Evolutionary conservation across 2,113 vertebrate genomes (phyloP).

Genomic region (Martes martes): DNA sequence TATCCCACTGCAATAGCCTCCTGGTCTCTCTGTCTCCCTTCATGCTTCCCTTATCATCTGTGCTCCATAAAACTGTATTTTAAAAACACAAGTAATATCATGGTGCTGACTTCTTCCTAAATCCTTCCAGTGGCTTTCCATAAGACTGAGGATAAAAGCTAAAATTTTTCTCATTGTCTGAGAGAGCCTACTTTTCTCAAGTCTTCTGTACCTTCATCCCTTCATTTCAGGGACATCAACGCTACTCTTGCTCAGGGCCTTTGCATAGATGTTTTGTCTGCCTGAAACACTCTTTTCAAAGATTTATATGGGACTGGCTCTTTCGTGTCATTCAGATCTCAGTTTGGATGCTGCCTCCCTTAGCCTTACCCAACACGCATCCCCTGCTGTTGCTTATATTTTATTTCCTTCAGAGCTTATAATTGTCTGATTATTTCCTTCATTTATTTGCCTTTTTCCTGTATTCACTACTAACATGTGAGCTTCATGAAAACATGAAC

Average conservation of each 20-base stretch:
- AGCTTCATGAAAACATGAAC: background rate
- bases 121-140: background rate
- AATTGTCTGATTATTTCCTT: background rate
- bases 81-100: background rate
- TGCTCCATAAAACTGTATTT: background rate
- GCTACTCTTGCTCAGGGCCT: background rate
- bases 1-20: background rate
- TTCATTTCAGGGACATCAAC: background rate
- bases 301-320: background rate
- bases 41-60: background rate
- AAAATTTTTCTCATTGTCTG: background rate
- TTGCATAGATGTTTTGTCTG: background rate
- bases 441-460: background rate
- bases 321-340: background rate
- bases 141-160: background rate
- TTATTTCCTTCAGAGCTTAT: slow-evolving; percentile 1
- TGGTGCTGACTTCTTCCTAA: background rate
- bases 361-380: background rate
- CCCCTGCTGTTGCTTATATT: background rate
- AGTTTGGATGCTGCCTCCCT: background rate
- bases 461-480: background rate
- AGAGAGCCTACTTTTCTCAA: background rate
- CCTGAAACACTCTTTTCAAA: background rate
- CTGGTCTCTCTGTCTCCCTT: background rate
- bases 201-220: background rate